Evolutionary conservation across 2,797 vertebrate genomes (phyloP), one percentile per base, ranked within the genome.

Genomic region (Dromococcyx pavoninus): DNA sequence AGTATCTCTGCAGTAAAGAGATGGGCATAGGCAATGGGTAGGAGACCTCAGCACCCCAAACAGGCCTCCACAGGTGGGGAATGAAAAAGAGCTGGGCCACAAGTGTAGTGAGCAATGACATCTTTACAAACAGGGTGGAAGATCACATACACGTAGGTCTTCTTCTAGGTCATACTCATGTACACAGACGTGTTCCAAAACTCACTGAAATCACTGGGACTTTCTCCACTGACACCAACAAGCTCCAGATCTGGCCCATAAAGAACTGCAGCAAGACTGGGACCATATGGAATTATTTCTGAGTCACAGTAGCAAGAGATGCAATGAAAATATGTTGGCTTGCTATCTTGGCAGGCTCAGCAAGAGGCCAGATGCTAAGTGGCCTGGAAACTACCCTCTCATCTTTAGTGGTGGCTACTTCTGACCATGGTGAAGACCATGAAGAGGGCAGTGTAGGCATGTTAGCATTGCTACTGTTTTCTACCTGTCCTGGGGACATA

Each of bases 221-320:
- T 74, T 81, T 93, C 76, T 92, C 73, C 62, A 76, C 51, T 32
- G 73, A 60, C 73, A 95, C 17, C 76, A 89, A 17, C 8, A 10
- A 62, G 43, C 43, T 86, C 85, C 89, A 93, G 56, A 88, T 60
- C 25, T 0, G 0, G 21, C 44, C 70, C 33, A 60, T 37, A 60
- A 82, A 70, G 77, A 83, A 51, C 21, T 80, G 94, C 86, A 71
- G 43, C 74, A 69, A 51, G 73, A 32, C 82, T 94, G 88, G 21
- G 94, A 93, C 87, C 97, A 97, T 96, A 96, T 96, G 97, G 97
- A 96, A 96, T 91, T 88, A n/a, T 88, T 97, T 97, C 94, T 61
- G 77, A 87, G 70, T 79, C 54, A 51, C 74, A 80, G 96, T 94
- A 94, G 94, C 96, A 93, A 90, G 90, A 97, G 95, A 95, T 96